Evolutionary conservation across 1,140 invertebrate species (phyloP).

Genomic region (Teleopsis dalmanni): DNA sequence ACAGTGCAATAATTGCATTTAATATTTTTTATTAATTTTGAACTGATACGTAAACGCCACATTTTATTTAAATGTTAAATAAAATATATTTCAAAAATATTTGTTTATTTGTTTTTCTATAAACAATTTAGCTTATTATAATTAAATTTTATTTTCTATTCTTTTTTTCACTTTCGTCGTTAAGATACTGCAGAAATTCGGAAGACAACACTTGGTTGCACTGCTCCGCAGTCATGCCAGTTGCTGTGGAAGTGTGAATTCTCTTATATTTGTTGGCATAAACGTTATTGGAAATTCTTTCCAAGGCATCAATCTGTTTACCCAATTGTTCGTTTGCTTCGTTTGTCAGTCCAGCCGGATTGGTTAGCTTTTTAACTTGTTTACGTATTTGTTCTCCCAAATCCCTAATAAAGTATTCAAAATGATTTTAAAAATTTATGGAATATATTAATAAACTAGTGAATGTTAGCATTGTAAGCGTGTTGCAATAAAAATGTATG

Average conservation of each 20-base stretch:
- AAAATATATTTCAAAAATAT: background rate
- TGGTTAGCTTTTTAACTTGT: constrained; percentile 58
- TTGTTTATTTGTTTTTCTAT: background rate
- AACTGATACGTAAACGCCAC: constrained; percentile 1
- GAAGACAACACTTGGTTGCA: constrained; percentile 63
- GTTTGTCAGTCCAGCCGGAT: constrained; percentile 49
- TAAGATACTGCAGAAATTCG: constrained; percentile 58
- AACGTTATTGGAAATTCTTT: constrained; percentile 60
- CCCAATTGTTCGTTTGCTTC: constrained; percentile 55
- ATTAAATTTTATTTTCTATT: background rate
- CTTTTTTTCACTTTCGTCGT: constrained; percentile 45
- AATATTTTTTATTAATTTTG: constrained; percentile 9
- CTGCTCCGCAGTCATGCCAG: constrained; percentile 60
- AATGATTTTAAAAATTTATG: constrained; percentile 4
- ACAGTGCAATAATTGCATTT: constrained; percentile 12
- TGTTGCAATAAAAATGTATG: no score
- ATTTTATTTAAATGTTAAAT: constrained; percentile 1
- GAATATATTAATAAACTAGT: no score
- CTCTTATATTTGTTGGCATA: constrained; percentile 59
- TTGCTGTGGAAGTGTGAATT: constrained; percentile 52
- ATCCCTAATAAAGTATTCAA: constrained; percentile 48
- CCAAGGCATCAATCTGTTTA: constrained; percentile 58
- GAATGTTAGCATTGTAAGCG: no score
- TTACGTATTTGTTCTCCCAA: constrained; percentile 65
- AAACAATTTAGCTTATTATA: background rate